Evolutionary conservation across 2,888 invertebrate genomes (phyloP).

Genomic region (Stegophylla sp.): DNA sequence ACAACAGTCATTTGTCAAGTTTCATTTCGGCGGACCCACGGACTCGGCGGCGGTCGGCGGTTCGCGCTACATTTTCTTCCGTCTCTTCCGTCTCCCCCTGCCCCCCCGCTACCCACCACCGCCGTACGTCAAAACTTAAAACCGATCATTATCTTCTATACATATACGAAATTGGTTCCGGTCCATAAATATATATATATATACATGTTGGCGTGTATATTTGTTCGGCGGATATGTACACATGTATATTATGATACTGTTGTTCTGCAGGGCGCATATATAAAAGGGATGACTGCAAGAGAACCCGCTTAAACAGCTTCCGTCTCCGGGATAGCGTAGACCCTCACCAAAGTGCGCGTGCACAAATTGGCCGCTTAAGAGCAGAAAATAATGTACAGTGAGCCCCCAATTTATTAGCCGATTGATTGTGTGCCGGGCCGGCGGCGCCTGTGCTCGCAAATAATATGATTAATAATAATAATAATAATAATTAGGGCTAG

Average conservation of each 20-base stretch:
- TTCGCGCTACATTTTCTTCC: neutral
- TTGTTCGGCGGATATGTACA: neutral
- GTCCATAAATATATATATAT: constrained; percentile 5
- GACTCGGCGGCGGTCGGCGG: neutral
- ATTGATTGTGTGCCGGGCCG: constrained; percentile 14
- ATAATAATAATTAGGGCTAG: too few species aligned
- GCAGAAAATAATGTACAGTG: constrained; percentile 11
- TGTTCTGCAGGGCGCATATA: neutral
- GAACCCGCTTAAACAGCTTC: constrained; percentile 40
- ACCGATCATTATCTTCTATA: constrained; percentile 49
- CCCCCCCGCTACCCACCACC: too few species aligned
- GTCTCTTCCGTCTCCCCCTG: constrained; percentile 17
- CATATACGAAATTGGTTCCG: constrained; percentile 46
- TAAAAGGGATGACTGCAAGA: constrained; percentile 22
- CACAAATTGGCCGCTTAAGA: constrained; percentile 32
- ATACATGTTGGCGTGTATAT: neutral
- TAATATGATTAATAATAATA: too few species aligned
- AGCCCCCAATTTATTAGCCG: constrained; percentile 43
- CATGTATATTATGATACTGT: neutral
- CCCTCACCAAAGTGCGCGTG: constrained; percentile 1
- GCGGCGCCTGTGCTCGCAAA: neutral
- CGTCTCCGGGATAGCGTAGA: neutral
- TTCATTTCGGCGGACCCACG: constrained; percentile 15
- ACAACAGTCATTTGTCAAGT: constrained; percentile 51
- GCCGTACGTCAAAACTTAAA: constrained; percentile 24